phyloP scores from a whole-genome alignment of 2,888 invertebrate species.

The Desoria tigrina region DNA sequence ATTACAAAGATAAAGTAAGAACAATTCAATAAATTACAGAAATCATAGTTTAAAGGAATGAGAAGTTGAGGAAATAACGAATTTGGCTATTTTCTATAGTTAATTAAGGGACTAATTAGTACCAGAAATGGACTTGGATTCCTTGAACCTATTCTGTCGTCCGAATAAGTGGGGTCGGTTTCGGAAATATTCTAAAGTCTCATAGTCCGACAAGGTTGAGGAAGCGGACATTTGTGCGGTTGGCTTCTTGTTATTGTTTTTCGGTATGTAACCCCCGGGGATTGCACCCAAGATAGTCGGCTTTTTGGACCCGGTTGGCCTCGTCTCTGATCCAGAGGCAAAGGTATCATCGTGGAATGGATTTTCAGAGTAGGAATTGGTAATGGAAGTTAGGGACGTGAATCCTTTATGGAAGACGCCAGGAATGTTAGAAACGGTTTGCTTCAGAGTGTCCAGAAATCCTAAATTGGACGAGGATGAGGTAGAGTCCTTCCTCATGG shows the following conservation, averaged over 20 bases:
- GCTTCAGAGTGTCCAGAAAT: conserved; percentile 7
- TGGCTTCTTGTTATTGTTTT: conserved; percentile 7
- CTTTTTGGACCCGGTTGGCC: neutral
- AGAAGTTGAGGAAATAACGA: too few species aligned
- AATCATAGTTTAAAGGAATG: conserved; percentile 9
- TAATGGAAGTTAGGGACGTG: conserved; percentile 38
- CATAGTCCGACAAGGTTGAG: conserved; percentile 11
- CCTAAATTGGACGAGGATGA: neutral
- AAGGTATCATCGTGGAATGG: conserved; percentile 28
- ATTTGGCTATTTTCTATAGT: too few species aligned
- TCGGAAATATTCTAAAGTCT: conserved; percentile 49
- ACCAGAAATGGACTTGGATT: neutral
- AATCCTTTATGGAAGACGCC: conserved; percentile 46
- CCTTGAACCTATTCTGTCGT: conserved; percentile 20
- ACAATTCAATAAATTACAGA: conserved; percentile 16
- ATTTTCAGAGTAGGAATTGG: conserved; percentile 26
- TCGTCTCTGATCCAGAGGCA: conserved; percentile 10
- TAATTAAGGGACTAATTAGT: too few species aligned
- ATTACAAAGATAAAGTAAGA: too few species aligned
- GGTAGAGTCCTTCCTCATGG: neutral
- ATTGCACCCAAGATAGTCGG: conserved; percentile 17
- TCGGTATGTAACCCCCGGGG: conserved; percentile 19
- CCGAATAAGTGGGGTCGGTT: conserved; percentile 43
- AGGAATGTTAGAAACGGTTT: conserved; percentile 27
- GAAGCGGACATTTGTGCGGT: neutral